Conservation (phyloP, 2,888 invertebrate genomes). For the Leptinotarsa haldemani region DNA sequence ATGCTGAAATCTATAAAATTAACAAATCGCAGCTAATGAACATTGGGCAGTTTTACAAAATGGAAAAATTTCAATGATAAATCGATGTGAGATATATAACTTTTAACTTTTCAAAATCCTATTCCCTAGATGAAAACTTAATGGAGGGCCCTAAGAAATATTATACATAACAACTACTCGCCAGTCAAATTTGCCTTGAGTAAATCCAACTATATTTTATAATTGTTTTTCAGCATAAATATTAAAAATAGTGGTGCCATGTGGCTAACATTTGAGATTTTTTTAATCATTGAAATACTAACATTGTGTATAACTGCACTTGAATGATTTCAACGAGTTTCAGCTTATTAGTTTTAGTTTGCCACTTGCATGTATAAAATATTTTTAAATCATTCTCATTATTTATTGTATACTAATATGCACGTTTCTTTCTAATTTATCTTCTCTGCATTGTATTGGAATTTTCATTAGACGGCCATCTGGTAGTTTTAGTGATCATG, state of each 20-base stretch:
- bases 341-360: conserved; percentile 40
- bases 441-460: not conserved
- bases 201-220: too few relatives aligned
- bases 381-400: conserved; percentile 7
- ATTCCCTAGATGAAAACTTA: too few relatives aligned
- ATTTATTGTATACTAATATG: conserved; percentile 6
- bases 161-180: too few relatives aligned
- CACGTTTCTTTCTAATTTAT: conserved; percentile 10
- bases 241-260: not conserved
- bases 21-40: not conserved
- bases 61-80: conserved; percentile 4
- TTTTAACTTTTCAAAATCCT: too few relatives aligned
- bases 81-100: too few relatives aligned
- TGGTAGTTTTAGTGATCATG: not conserved
- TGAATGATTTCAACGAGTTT: not conserved
- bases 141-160: too few relatives aligned
- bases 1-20: not conserved
- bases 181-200: too few relatives aligned
- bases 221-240: not conserved
- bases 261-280: not conserved
- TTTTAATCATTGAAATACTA: conserved; percentile 6
- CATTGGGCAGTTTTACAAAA: conserved; percentile 4
- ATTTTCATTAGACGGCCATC: not conserved
- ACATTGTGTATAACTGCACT: conserved; percentile 23
- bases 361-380: conserved; percentile 33